Base-by-base conservation (phyloP, 2,113 vertebrate species). In the Tachysurus vachellii region DNA sequence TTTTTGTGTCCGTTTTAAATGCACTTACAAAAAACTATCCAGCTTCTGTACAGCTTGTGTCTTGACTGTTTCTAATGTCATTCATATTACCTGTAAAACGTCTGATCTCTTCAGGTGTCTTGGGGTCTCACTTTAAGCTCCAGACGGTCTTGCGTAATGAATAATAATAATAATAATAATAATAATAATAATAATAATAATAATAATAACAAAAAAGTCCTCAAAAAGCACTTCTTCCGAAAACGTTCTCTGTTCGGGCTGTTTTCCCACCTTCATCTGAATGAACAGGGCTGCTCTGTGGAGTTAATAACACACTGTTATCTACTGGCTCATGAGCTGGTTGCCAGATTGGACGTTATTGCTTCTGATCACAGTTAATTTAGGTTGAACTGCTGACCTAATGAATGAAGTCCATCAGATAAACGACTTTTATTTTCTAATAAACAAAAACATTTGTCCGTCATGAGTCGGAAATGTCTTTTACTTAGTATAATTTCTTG, bases 21-120 rank as follows among this genome's bases (percentile, higher is more conserved):
- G 4, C 4, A 50, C 0, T 14, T 1, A 36, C 3, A 0, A 47
- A 47, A 75, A 47, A 12, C 31, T 5, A 0, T 1, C 1, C 36
- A 21, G 11, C 19, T 50, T 23, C 8, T 26, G 23, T n/a, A n/a
- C 47, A 50, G 47, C 13, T 14, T 44, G 13, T 81, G 0, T 23
- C 13, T 21, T 23, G 0, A 31, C 13, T 57, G 1, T 56, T 57
- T 56, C 8, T 5, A 61, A 57, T 42, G 31, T 21, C 13, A 21
- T 8, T 26, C 23, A 82, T 2, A 2, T 44, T 62, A 82, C 56
- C 80, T 82, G 57, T 23, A 23, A 61, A 3, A 5, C 12, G 9
- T 82, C 57, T 62, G 0, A n/a, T 23, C 21, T 57, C 28, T 81
- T 56, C 12, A 28, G 75, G 50, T 77, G 31, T 62, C 31, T 3